Conservation (phyloP, 2,888 invertebrate species). For the Thysanoteuthis rhombus region DNA sequence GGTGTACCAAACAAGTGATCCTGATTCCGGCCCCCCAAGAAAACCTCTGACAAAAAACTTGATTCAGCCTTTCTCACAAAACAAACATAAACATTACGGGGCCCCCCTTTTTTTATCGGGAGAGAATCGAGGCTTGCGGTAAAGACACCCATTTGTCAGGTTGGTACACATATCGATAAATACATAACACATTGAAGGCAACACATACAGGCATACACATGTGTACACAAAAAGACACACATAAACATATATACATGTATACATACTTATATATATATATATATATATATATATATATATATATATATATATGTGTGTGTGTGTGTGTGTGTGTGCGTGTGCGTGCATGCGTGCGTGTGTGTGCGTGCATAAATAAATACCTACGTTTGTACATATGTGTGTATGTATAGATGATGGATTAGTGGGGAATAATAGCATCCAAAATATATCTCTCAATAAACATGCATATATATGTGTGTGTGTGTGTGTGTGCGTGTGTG, state of each 20-base stretch:
- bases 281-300: not conserved
- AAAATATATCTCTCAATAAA: too few species aligned
- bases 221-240: not conserved
- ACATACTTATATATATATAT: not conserved
- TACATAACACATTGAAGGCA: not conserved
- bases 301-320: not conserved
- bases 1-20: not conserved
- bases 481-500: too few species aligned
- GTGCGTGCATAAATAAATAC: too few species aligned
- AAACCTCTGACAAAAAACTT: not conserved
- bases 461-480: too few species aligned
- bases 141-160: not conserved
- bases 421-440: too few species aligned
- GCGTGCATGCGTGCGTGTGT: too few species aligned
- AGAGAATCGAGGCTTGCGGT: not conserved
- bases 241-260: not conserved
- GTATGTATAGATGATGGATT: too few species aligned
- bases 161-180: not conserved
- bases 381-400: too few species aligned
- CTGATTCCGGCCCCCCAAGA: not conserved
- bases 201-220: not conserved
- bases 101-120: not conserved
- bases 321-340: too few species aligned
- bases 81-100: conserved; percentile 12
- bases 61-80: not conserved